Evolutionary conservation across 2,888 invertebrate genomes (phyloP).

Genomic region (Trilocha varians): DNA sequence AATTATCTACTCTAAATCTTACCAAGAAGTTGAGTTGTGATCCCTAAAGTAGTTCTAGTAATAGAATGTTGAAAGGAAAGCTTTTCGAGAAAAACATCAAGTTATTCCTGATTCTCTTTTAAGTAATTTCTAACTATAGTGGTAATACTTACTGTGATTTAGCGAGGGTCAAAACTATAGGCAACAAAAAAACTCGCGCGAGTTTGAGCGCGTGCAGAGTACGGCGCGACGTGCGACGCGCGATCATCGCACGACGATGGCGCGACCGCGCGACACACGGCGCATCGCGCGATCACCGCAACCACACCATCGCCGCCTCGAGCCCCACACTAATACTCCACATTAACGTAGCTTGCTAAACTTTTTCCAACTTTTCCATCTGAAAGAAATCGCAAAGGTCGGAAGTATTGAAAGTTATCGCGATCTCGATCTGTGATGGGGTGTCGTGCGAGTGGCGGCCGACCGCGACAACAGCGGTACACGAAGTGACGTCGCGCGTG

Average conservation of each 20-base stretch:
- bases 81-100: no score
- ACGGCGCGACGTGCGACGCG: conserved; percentile 41
- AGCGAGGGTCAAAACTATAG: conserved; percentile 32
- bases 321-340: conserved; percentile 13
- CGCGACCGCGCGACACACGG: conserved; percentile 39
- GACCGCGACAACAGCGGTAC: conserved; percentile 43
- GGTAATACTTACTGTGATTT: conserved; percentile 51
- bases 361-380: conserved; percentile 5
- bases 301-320: conserved; percentile 17
- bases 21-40: no score
- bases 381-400: conserved; percentile 1
- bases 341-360: conserved; percentile 6
- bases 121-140: neutral
- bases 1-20: no score
- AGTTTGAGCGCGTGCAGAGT: conserved; percentile 28
- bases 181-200: conserved; percentile 32
- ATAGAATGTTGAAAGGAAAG: no score
- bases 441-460: conserved; percentile 31
- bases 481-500: conserved; percentile 66
- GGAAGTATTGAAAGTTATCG: conserved; percentile 19
- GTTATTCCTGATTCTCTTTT: no score
- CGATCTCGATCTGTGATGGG: conserved; percentile 30
- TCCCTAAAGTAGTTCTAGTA: no score
- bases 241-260: conserved; percentile 57
- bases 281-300: conserved; percentile 55